A percentile compares a stretch with the other conserved stretches of the same genome.
phyloP scores from a whole-genome alignment of 1,140 invertebrate genomes.

The Ruditapes philippinarum region DNA sequence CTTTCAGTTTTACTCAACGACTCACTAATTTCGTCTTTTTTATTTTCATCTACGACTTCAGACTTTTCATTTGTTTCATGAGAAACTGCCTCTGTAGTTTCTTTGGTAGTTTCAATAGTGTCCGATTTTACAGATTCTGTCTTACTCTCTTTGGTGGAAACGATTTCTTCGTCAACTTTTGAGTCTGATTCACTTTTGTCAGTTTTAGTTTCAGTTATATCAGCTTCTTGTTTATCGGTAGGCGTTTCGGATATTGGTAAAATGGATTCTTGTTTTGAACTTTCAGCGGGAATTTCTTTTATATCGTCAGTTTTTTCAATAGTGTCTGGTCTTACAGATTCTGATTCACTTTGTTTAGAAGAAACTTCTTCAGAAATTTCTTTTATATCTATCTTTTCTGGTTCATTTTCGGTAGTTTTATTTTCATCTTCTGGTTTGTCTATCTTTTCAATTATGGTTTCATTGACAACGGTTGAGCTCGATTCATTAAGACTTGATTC shows the following conservation, averaged over 20 bases:
- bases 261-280: too few species aligned
- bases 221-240: too few species aligned
- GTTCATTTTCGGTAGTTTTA: neutral
- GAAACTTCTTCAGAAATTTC: conserved; percentile 15
- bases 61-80: too few species aligned
- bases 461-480: too few species aligned
- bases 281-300: too few species aligned
- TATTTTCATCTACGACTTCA: too few species aligned
- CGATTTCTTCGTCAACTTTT: neutral
- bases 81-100: too few species aligned
- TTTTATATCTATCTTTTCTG: neutral
- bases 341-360: neutral
- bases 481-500: conserved; percentile 60
- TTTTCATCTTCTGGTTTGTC: neutral
- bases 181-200: neutral
- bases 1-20: too few species aligned
- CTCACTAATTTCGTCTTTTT: too few species aligned
- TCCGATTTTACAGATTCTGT: neutral
- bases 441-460: neutral
- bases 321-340: neutral
- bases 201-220: too few species aligned
- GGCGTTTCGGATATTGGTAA: too few species aligned
- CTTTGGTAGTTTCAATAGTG: neutral
- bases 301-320: neutral
- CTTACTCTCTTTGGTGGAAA: neutral